Base-by-base conservation (phyloP, 2,888 invertebrate species). In the Anoplius nigerrimus region DNA sequence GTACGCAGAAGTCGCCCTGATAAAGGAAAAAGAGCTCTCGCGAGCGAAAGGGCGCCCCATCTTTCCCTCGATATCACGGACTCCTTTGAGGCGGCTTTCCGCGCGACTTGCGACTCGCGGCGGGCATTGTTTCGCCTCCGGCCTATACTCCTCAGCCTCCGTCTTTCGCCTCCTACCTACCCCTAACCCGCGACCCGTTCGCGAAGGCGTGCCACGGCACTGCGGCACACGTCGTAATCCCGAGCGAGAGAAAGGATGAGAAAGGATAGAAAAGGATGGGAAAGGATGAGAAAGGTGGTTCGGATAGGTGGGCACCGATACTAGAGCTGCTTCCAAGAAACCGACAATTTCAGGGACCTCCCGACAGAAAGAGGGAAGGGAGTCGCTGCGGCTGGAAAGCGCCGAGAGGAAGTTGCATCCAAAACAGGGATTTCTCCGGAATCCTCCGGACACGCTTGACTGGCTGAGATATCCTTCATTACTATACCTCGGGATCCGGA, bases 391-490 rank as follows among this genome's bases (percentile, higher is more conserved):
- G n/a, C 4, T 34, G 58, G 51, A 22, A 6, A 6, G 27, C 4
- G 27, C 27, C 11, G 56, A 58, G 65, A 42, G 24, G 53, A 59
- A 64, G 72, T 62, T 77, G 81, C 79, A 83, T 82, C 83, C 76
- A 77, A 83, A 86, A 84, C 83, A 83, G 84, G 84, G 85, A 86
- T 86, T 86, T 83, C 75, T 73, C 69, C 74, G 75, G 81, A 85
- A 80, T 72, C 80, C 82, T 80, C 66, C 67, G 75, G 75, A 70
- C 81, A 82, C 80, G 83, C 75, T 82, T 82, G 79, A 82, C 82
- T 84, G 83, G 79, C 77, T 85, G 81, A 84, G 84, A 84, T 85
- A 85, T 84, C 81, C 80, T 84, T 82, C 83, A 76, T 82, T 83
- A 83, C 80, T 82, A 81, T 83, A 84, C 80, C n/a, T 74, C 78